Evolutionary conservation across 2,888 invertebrate genomes (phyloP).

Genomic region (Lottia gigantea): DNA sequence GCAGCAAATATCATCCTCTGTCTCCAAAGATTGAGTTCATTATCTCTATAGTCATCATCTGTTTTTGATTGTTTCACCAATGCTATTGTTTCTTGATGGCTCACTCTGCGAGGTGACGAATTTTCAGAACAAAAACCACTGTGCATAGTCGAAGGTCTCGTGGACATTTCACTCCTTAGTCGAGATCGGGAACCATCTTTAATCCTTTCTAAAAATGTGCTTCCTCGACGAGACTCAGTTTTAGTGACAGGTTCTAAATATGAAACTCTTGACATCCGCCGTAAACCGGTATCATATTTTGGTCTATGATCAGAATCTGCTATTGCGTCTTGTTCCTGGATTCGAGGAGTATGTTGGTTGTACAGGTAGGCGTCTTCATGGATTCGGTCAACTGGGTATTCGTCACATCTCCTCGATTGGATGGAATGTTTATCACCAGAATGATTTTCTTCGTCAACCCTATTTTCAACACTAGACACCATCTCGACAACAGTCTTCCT

Average conservation of each 20-base stretch:
- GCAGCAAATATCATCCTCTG: constrained; percentile 31
- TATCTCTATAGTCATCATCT: constrained; percentile 23
- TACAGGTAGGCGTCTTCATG: neutral
- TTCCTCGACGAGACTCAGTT: neutral
- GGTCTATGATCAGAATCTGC: neutral
- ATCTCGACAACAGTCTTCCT: neutral
- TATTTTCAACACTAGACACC: neutral
- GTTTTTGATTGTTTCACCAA: constrained; percentile 21
- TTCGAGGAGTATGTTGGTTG: neutral
- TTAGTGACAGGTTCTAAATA: neutral
- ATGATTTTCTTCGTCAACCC: neutral
- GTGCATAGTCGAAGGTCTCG: constrained; percentile 9
- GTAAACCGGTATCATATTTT: neutral
- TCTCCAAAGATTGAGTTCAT: constrained; percentile 29
- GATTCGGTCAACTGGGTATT: too few species aligned
- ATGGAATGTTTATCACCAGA: too few species aligned
- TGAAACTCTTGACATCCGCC: neutral
- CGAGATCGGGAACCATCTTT: constrained; percentile 10
- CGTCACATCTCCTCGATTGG: too few species aligned
- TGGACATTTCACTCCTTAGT: neutral
- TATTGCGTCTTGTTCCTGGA: neutral
- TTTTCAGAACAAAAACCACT: neutral
- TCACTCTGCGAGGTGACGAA: neutral
- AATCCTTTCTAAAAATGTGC: neutral
- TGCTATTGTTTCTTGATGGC: constrained; percentile 1